Base-by-base conservation (phyloP, 2,888 invertebrate genomes). In the Ectobius pallidus region DNA sequence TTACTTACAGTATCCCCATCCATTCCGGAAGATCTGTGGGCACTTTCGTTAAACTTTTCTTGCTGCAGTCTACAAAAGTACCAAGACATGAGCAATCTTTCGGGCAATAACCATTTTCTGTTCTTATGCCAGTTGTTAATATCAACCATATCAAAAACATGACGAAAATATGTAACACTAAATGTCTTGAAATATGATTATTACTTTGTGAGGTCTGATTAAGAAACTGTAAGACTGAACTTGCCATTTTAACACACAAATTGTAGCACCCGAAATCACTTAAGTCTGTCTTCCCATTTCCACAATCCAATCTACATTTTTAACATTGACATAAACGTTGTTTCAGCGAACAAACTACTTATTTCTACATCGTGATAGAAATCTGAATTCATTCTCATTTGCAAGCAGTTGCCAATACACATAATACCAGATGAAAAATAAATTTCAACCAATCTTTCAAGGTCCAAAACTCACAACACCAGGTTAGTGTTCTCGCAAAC, bases 1-100 rank as follows among this genome's bases (percentile, higher is more conserved):
- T n/a, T 22, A 87, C 87, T 90, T 89, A 93, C 90, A 94, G 86
- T 81, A 88, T 87, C 84, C 89, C 88, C 82, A 91, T 90, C 91
- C 93, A 93, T 84, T 85, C 85, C 74, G 93, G 93, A 82, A 94
- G 86, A 84, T 89, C 84, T 74, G 82, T 85, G 77, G 94, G 93
- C 82, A 93, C 88, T 79, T 87, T 85, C 77, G 86, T 86, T 80
- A 93, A 87, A 82, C 89, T 90, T 81, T 87, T 87, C 80, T 88
- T 89, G 78, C 90, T 89, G 86, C 94, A 94, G 84, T 92, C 91
- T 75, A 93, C 91, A 82, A 90, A 90, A 78, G 87, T 86, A 79
- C 90, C 89, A 78, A 93, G 84, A 83, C 93, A 93, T 80, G 86
- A 87, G 83, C 94, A 94, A 81, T 85, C 85, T 79, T 86, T 86